phyloP scores from a whole-genome alignment of 1,140 invertebrate genomes.

The Leptoteleia sp. region DNA sequence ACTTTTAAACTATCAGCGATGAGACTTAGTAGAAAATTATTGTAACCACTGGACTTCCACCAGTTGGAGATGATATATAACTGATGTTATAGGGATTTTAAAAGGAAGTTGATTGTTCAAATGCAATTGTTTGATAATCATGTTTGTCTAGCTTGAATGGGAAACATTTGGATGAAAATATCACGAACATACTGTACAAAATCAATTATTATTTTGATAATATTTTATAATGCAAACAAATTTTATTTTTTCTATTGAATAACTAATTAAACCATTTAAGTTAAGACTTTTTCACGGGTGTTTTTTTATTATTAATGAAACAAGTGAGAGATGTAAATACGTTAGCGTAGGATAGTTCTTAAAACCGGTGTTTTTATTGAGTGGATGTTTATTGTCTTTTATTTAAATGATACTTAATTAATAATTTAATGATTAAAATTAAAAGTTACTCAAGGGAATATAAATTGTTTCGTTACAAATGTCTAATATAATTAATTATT shows the following conservation, averaged over 20 bases:
- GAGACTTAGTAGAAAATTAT: conserved; percentile 8
- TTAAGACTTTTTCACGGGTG: conserved; percentile 25
- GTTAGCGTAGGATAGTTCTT: conserved; percentile 72
- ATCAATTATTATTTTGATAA: conserved; percentile 23
- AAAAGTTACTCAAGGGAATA: too few relatives aligned
- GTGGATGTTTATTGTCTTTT: conserved; percentile 41
- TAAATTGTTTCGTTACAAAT: too few relatives aligned
- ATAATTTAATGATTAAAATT: too few relatives aligned
- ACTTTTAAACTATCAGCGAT: conserved; percentile 3
- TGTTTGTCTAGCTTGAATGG: conserved; percentile 13
- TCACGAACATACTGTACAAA: conserved; percentile 28
- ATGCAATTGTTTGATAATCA: not conserved
- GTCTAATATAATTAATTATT: too few relatives aligned
- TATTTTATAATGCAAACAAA: conserved; percentile 18
- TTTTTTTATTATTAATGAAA: conserved; percentile 24
- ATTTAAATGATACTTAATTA: too few relatives aligned
- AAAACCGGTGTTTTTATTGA: conserved; percentile 58
- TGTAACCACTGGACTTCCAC: not conserved
- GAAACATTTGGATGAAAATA: conserved; percentile 10
- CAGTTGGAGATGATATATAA: conserved; percentile 8
- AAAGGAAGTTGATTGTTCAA: conserved; percentile 18
- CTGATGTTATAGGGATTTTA: conserved; percentile 22
- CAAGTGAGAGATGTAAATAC: conserved; percentile 56
- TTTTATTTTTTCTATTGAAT: conserved; percentile 49
- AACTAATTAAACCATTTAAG: conserved; percentile 22